Evolutionary conservation across 2,113 vertebrate genomes (phyloP), one percentile per base, ranked within the genome.

Genomic region (Entomyzon cyanotis): DNA sequence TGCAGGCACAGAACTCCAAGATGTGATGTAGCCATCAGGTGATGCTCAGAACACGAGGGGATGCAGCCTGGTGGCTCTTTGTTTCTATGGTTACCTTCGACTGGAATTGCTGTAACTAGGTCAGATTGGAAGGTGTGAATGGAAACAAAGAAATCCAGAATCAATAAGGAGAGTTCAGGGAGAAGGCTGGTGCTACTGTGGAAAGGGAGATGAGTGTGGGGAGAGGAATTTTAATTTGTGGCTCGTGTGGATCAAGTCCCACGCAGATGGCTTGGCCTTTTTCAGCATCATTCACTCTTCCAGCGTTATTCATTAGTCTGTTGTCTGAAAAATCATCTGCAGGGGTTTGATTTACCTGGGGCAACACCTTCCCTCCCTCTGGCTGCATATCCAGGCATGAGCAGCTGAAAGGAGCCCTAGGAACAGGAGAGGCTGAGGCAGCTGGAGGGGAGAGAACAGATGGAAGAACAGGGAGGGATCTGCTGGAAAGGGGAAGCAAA

Each of bases 71-170:
- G 75, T 33, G 94, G 75, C 28, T 82, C 85, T 82, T 76, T 25
- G 94, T 96, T 96, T 93, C 95, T 88, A 96, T 96, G 95, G 95
- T 90, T 93, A 96, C 93, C 4, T 70, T 67, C 77, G n/a, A 27
- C 55, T 22, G 87, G 76, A 75, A 81, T 65, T 55, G 91, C 87
- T 63, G 42, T 78, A 96, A 91, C 52, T 95, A 70, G 93, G 95
- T 95, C 92, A 95, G 70, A 49, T 21, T 17, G 37, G 88, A 94
- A 96, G 95, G 88, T 91, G 84, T 58, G 94, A 91, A 67, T 16
- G 78, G 41, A 85, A 86, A 91, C 87, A 93, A 96, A 94, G 94
- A 52, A 28, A 73, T 11, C 12, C 0, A 5, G 92, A 73, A 87
- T 80, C 9, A 5, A 77, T 47, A 74, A 60, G 0, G 35, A 64